A percentile compares a stretch with the other conserved stretches of the same genome.
Evolutionary conservation across 2,888 invertebrate genomes (phyloP).

Genomic region (Eupithecia subfuscata): DNA sequence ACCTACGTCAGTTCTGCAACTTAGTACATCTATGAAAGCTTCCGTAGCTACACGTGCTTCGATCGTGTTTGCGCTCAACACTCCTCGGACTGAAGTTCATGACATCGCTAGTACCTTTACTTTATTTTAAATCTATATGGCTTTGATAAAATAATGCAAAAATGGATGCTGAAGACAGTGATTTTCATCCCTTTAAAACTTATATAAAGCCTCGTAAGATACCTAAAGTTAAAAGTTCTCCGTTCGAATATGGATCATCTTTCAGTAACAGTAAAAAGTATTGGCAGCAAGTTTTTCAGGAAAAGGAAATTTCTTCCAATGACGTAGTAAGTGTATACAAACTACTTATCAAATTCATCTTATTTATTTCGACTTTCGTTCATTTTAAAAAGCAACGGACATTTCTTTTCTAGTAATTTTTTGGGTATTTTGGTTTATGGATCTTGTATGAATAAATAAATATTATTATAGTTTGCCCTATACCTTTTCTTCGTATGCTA

Average conservation of each 20-base stretch:
- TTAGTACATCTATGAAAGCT: constrained; percentile 21
- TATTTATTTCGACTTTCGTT: background rate
- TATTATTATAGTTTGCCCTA: no score
- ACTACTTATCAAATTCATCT: background rate
- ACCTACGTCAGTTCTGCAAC: background rate
- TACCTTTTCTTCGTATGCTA: no score
- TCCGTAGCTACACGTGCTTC: constrained; percentile 9
- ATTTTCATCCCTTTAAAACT: constrained; percentile 13
- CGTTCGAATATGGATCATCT: constrained; percentile 60
- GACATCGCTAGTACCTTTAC: background rate
- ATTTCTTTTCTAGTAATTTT: background rate
- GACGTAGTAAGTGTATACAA: constrained; percentile 36
- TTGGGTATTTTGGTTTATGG: background rate
- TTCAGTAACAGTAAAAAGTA: constrained; percentile 67
- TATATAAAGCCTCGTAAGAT: constrained; percentile 60
- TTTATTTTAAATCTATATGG: constrained; percentile 46
- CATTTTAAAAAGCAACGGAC: background rate
- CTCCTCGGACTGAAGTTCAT: constrained; percentile 11
- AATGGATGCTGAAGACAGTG: constrained; percentile 40
- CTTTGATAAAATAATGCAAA: constrained; percentile 24
- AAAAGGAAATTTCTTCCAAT: constrained; percentile 26
- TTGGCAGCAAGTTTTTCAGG: constrained; percentile 65
- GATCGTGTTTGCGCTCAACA: constrained; percentile 24
- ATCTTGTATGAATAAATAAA: no score
- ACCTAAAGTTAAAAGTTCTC: constrained; percentile 61